Conservation (phyloP, 2,888 invertebrate genomes). For the Steinernema scapterisci region DNA sequence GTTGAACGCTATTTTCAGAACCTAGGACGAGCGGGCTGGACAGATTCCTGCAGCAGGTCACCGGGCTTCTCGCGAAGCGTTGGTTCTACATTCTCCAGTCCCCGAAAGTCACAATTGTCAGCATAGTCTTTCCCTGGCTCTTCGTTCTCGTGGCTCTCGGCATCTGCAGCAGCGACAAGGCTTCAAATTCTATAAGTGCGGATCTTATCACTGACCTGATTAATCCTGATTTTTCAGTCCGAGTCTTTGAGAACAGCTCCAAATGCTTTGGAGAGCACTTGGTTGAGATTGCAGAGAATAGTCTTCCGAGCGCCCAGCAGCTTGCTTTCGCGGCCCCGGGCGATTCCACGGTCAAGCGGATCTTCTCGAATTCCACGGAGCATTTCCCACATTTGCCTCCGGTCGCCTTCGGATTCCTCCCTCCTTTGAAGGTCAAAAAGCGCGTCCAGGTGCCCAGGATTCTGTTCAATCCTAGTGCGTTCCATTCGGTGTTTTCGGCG, state of each 20-base stretch:
- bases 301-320: neutral
- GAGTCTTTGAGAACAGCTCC: neutral
- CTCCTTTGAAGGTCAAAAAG: neutral
- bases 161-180: neutral
- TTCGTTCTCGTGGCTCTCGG: neutral
- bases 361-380: neutral
- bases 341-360: neutral
- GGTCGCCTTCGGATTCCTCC: slow-evolving; percentile 22
- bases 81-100: slow-evolving; percentile 34
- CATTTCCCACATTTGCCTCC: slow-evolving; percentile 7
- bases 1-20: neutral
- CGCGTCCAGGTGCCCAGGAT: neutral
- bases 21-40: neutral
- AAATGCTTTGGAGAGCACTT: slow-evolving; percentile 11
- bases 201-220: neutral
- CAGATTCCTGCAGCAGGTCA: slow-evolving; percentile 25
- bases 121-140: neutral
- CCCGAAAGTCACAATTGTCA: slow-evolving; percentile 26
- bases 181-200: neutral
- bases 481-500: slow-evolving; percentile 44
- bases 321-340: neutral
- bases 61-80: slow-evolving; percentile 35
- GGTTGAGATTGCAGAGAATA: slow-evolving; percentile 1
- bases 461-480: slow-evolving; percentile 51
- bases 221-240: neutral